Conservation (phyloP, 1,140 invertebrate genomes). For the Monochamus saltuarius region DNA sequence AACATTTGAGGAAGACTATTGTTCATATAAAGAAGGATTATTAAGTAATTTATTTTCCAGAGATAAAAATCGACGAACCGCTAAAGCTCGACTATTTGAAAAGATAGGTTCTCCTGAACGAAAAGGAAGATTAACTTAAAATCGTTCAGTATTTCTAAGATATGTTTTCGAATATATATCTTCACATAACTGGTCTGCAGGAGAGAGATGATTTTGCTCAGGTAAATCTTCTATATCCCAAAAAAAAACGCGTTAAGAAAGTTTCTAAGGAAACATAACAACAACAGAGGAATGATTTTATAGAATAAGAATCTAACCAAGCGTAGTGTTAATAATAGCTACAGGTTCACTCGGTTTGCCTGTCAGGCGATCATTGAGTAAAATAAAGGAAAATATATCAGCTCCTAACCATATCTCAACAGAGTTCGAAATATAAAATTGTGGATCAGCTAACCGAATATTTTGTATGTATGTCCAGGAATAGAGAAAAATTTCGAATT, state of each 20-base stretch:
- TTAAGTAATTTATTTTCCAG: conserved; percentile 11
- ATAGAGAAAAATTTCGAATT: not conserved
- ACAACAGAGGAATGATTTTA: not conserved
- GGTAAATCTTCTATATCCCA: conserved; percentile 15
- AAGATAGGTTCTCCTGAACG: conserved; percentile 6
- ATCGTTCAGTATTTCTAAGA: conserved; percentile 5
- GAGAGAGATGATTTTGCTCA: not conserved
- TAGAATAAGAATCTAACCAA: conserved; percentile 13
- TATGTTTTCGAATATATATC: conserved; percentile 1
- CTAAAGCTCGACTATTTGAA: conserved; percentile 4
- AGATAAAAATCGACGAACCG: conserved; percentile 6
- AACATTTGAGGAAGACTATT: conserved; percentile 2
- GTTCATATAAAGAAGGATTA: conserved; percentile 3
- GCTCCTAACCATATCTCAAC: conserved; percentile 11
- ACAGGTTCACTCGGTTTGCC: not conserved
- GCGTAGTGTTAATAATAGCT: conserved; percentile 12
- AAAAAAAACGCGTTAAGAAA: conserved; percentile 5
- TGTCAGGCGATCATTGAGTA: not conserved
- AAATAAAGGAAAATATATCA: conserved; percentile 13
- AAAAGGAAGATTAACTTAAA: conserved; percentile 14
- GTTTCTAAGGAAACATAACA: conserved; percentile 3
- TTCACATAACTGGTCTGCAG: conserved; percentile 16
- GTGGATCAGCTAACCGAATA: conserved; percentile 10
- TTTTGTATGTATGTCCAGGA: not conserved
- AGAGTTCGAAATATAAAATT: not conserved